Percentiles rank a stretch among this genome's conserved stretches.
Conservation (phyloP, 2,113 vertebrate species). For the Neolamprologus falcicula region DNA sequence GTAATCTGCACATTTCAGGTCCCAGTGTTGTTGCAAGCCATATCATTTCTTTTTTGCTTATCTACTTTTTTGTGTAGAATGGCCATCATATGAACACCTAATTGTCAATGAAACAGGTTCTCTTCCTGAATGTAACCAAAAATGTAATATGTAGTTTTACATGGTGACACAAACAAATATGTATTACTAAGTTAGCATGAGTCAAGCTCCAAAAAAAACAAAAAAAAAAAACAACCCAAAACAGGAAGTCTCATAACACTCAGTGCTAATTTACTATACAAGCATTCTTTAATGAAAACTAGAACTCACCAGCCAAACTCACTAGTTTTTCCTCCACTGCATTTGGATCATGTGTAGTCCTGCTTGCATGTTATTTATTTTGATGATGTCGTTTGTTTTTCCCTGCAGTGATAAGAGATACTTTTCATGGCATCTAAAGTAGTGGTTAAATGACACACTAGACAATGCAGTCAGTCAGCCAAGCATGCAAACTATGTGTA, state of each 20-base stretch:
- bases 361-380: neutral
- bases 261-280: neutral
- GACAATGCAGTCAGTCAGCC: neutral
- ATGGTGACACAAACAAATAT: neutral
- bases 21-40: neutral
- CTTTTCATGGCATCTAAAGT: neutral
- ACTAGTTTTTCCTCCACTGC: neutral
- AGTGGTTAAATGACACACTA: neutral
- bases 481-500: neutral
- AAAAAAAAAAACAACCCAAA: too few relatives aligned
- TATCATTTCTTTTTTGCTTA: neutral
- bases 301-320: neutral
- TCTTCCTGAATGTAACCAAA: neutral
- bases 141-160: neutral
- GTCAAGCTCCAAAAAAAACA: neutral
- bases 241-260: neutral
- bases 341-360: neutral
- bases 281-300: neutral
- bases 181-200: neutral
- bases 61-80: neutral
- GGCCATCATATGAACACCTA: neutral
- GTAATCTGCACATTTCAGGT: neutral
- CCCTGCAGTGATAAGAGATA: neutral
- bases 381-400: neutral
- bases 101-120: neutral